A percentile compares a stretch with the other conserved stretches of the same genome.
Conservation (phyloP, 2,888 invertebrate genomes). For the Anoplius nigerrimus region DNA sequence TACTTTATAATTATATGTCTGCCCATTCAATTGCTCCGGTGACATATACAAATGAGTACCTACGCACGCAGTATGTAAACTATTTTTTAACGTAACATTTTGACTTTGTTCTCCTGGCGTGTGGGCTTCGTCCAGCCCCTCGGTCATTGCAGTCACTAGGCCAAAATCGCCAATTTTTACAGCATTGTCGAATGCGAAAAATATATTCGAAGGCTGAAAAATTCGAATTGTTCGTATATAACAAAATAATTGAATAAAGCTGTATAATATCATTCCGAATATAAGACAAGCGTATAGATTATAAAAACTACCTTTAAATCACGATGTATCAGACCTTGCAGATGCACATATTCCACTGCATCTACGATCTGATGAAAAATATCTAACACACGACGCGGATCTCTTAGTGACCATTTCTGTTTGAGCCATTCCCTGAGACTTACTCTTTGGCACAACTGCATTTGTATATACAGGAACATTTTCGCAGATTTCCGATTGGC, state of each 20-base stretch:
- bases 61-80: constrained; percentile 78
- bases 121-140: constrained; percentile 74
- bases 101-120: constrained; percentile 60
- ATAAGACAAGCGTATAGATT: not conserved
- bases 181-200: constrained; percentile 92
- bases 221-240: not conserved
- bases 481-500: constrained; percentile 66
- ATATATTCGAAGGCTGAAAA: constrained; percentile 89
- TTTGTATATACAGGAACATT: constrained; percentile 95
- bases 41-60: constrained; percentile 99
- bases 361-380: constrained; percentile 94
- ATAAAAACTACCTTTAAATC: constrained; percentile 88
- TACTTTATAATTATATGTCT: constrained; percentile 91
- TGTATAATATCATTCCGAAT: not conserved
- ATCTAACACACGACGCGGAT: constrained; percentile 77
- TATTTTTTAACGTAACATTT: constrained; percentile 65
- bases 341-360: constrained; percentile 97
- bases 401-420: constrained; percentile 58
- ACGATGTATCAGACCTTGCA: constrained; percentile 94
- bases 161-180: constrained; percentile 99
- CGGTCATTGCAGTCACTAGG: constrained; percentile 92
- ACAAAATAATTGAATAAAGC: not conserved
- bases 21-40: constrained; percentile 90
- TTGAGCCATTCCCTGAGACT: constrained; percentile 94
- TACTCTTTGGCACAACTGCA: constrained; percentile 94